Base-by-base conservation (phyloP, 2,113 vertebrate genomes). In the Butastur rufipennis region DNA sequence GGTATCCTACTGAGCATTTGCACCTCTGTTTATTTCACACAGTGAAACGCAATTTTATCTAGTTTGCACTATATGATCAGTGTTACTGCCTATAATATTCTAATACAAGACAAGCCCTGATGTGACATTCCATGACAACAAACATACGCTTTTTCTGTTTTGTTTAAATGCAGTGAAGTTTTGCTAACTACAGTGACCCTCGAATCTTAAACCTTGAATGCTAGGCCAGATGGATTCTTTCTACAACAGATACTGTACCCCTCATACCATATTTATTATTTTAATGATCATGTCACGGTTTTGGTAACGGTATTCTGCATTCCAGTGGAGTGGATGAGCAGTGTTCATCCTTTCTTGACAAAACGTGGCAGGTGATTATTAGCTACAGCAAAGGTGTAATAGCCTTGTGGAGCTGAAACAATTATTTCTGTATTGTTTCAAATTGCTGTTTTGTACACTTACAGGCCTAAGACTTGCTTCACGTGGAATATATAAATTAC, bases 11-110 rank as follows among this genome's bases (percentile, higher is more conserved):
- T 99, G 98, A 99, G 98, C 98, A 98, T 99, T 98, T 98, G 98
- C 99, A 98, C 99, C 99, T 98, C 98, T 98, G 97, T 98, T 99
- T 99, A 97, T 99, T 99, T 99, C 98, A 98, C 98, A 98, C 97
- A 96, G 98, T 98, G 98, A 98, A 98, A 98, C 98, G 90, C 98
- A 97, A 97, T 98, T 98, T 98, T 98, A 98, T 99, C 99, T 99
- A 99, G 99, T 99, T 99, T 99, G 99, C 99, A 99, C 99, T 99
- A 99, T 99, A 98, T 98, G 98, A 99, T 99, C 99, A 99, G 98
- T 99, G 99, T 99, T 99, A 99, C 99, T 99, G 99, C 99, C 99
- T 99, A 98, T 98, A 98, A 98, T 97, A 97, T 94, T 95, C 98
- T 96, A 97, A 98, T 97, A 98, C 98, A 97, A 97, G 96, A 98